Percentiles rank a stretch among this genome's conserved stretches.
Evolutionary conservation across 1,140 invertebrate species (phyloP).

Genomic region (Brachionus plicatilis): DNA sequence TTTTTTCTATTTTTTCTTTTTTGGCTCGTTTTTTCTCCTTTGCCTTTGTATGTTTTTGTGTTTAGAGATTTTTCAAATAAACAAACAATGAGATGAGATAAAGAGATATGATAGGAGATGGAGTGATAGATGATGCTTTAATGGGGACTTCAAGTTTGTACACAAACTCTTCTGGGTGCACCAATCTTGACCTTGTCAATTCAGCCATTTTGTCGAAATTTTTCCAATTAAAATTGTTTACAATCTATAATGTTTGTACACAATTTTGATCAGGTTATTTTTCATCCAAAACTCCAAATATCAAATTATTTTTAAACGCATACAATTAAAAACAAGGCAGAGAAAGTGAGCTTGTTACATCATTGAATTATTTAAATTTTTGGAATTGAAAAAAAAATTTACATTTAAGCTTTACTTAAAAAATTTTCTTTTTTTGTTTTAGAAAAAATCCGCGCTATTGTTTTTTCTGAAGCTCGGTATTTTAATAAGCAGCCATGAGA

Average conservation of each 20-base stretch:
- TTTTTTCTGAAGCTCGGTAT: not conserved
- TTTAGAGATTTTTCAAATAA: not conserved
- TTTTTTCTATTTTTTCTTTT: not conserved
- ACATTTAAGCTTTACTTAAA: not conserved
- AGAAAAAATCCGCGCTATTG: not conserved
- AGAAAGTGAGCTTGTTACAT: not conserved
- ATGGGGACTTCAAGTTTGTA: not conserved
- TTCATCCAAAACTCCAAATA: not conserved
- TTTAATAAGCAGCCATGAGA: not conserved
- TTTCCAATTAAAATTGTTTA: not conserved
- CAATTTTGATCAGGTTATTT: not conserved
- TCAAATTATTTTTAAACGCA: not conserved
- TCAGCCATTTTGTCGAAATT: not conserved
- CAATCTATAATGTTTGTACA: not conserved
- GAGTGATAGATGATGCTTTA: not conserved
- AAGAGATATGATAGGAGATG: not conserved
- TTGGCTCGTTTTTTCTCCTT: not conserved
- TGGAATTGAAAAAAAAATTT: not conserved
- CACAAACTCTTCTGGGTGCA: not conserved
- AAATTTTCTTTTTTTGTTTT: not conserved
- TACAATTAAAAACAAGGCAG: not conserved
- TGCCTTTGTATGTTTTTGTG: not conserved
- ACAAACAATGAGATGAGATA: not conserved
- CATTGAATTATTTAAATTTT: not conserved
- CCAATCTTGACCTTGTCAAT: not conserved